These are phyloP conservation scores for Acyrthosiphon pisum DNA, from an alignment of 1,140 invertebrate species.

Conservation along the genomic window DNA sequence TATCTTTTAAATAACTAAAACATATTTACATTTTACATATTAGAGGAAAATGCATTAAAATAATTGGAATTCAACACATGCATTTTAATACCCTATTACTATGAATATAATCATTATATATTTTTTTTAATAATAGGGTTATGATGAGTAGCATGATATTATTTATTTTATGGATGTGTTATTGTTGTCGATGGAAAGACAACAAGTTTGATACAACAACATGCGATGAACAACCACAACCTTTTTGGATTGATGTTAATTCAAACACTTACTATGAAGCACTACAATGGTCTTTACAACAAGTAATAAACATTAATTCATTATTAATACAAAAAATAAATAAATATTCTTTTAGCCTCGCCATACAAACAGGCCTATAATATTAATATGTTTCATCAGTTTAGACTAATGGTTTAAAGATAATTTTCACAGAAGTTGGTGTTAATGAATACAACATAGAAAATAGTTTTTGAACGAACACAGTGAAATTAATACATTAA, in stretches of 20 bases:
- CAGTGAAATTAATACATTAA: background rate
- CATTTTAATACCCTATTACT: background rate
- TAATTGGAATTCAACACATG: background rate
- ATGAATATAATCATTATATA: background rate
- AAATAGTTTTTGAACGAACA: background rate
- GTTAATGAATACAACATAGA: background rate
- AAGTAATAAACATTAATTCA: slow-evolving; percentile 2
- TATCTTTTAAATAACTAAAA: background rate
- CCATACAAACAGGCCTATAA: background rate
- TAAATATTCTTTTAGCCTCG: background rate
- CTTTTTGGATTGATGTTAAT: slow-evolving; percentile 57
- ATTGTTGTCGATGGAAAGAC: slow-evolving; percentile 57
- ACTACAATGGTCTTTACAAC: slow-evolving; percentile 45
- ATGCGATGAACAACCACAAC: slow-evolving; percentile 29
- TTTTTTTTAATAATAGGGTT: slow-evolving; percentile 22
- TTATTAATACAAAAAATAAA: background rate
- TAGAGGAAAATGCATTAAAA: background rate
- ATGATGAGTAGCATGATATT: slow-evolving; percentile 58
- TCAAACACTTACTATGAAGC: slow-evolving; percentile 50
- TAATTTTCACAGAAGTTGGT: background rate
- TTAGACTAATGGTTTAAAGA: background rate
- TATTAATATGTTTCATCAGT: background rate
- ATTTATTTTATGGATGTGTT: slow-evolving; percentile 58
- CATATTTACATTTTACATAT: background rate
- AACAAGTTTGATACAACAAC: slow-evolving; percentile 52